phyloP scores from a whole-genome alignment of 2,888 invertebrate species.

The Drosophila infuscata region DNA sequence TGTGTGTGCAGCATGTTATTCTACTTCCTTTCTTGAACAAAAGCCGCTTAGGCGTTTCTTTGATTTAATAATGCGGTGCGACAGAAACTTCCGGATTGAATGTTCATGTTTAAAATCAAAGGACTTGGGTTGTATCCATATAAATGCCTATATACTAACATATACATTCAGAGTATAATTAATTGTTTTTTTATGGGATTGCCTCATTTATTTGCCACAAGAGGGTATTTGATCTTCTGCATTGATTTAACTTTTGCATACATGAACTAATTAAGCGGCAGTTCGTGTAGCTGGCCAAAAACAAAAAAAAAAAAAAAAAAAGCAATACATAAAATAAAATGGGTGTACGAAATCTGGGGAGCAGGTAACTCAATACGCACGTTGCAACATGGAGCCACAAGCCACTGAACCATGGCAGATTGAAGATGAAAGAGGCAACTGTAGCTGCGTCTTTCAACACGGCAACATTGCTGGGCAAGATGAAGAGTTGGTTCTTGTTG shows the following conservation, averaged over 20 bases:
- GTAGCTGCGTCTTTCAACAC: slow-evolving; percentile 61
- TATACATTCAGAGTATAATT: background rate
- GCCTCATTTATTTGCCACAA: background rate
- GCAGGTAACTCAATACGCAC: slow-evolving; percentile 67
- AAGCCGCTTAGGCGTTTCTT: slow-evolving; percentile 65
- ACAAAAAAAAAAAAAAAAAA: background rate
- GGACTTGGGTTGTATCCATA: background rate
- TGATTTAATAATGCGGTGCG: slow-evolving; percentile 44
- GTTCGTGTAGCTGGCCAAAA: slow-evolving; percentile 32
- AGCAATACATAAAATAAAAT: slow-evolving; percentile 5
- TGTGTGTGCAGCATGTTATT: slow-evolving; percentile 48
- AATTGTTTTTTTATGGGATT: background rate
- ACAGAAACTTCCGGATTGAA: slow-evolving; percentile 71
- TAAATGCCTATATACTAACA: background rate
- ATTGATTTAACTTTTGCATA: slow-evolving; percentile 17
- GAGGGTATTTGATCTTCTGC: slow-evolving; percentile 5
- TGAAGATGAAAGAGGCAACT: slow-evolving; percentile 27
- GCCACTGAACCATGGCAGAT: slow-evolving; percentile 55
- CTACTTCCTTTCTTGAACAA: slow-evolving; percentile 75
- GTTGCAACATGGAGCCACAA: slow-evolving; percentile 15
- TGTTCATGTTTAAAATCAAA: background rate
- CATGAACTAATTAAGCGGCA: slow-evolving; percentile 60
- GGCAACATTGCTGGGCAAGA: slow-evolving; percentile 47
- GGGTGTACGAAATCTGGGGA: slow-evolving; percentile 28
- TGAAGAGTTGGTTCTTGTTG: slow-evolving; percentile 25